Evolutionary conservation across 2,113 vertebrate genomes (phyloP).

Genomic region (Pterophyllum scalare): DNA sequence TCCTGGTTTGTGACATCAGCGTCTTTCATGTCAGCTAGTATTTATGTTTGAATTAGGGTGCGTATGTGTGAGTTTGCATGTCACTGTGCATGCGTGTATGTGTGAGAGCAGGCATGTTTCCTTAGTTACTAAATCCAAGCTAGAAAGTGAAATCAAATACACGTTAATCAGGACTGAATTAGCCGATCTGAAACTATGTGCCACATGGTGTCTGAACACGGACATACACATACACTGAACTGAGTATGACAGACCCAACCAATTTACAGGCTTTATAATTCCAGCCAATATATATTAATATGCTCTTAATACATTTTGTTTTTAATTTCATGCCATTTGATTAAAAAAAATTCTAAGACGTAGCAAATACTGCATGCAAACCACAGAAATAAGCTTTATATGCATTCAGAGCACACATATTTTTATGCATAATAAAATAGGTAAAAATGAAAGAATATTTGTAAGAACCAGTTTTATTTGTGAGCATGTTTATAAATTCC

Average conservation of each 20-base stretch:
- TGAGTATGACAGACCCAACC: neutral
- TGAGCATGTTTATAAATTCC: neutral
- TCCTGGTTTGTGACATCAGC: conserved; percentile 47
- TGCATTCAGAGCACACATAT: neutral
- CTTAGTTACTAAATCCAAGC: neutral
- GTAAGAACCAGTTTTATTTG: neutral
- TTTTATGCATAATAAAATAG: neutral
- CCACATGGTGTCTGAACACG: neutral
- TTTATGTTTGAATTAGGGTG: neutral
- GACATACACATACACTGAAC: neutral
- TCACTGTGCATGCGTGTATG: neutral
- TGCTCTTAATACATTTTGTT: neutral
- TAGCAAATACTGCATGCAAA: accelerated
- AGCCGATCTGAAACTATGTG: neutral
- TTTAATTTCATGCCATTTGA: neutral
- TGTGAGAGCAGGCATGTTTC: neutral
- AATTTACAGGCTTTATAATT: neutral
- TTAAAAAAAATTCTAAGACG: neutral
- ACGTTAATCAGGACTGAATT: neutral
- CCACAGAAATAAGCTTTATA: neutral
- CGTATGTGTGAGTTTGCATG: neutral
- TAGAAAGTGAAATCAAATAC: neutral
- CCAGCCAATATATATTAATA: no score
- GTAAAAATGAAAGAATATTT: neutral
- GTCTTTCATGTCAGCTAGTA: neutral